Base-by-base conservation (phyloP, 2,113 vertebrate genomes). In the Collichthys lucidus region DNA sequence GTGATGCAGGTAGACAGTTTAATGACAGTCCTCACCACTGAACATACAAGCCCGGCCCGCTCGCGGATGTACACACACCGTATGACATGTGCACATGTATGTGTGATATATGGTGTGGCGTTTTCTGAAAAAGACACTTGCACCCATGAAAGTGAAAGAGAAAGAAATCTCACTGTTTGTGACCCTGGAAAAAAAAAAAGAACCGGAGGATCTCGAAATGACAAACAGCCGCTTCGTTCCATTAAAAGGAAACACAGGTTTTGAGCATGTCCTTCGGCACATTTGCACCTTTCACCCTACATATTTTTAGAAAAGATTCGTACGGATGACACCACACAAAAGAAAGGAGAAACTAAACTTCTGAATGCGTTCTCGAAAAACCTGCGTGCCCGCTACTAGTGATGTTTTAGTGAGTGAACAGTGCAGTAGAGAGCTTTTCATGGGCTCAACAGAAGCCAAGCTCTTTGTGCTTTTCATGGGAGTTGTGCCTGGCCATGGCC, bases 1-100 rank as follows among this genome's bases (percentile, higher is more conserved):
- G 74, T 93, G 90, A 93, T 93, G 91, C 91, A 90, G 88, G 62
- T 69, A n/a, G 93, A 93, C 92, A 93, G 89, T 91, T 93, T 93
- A 93, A 93, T 88, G 92, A 94, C 91, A 89, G 85, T 91, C 86
- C 82, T 90, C 86, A 85, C 86, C 89, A 77, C 69, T 80, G 77
- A 89, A 91, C 91, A 90, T 89, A 88, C 85, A 82, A 73, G 80
- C 80, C 77, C 31, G 83, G 73, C 80, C 15, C 26, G 31, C 75
- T 61, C 67, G 40, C 85, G 75, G 73, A 87, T 77, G 85, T 81
- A 90, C 89, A 87, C 86, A 66, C 83, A 20, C 74, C 35, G 6
- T 74, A 62, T 91, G 89, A 90, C 88, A 91, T 60, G 77, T 78
- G 84, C 84, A 62, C 85, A 76, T 79, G 78, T 62, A 86, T 47